Evolutionary conservation across 2,113 vertebrate genomes (phyloP).

Genomic region (Halcyon senegalensis): DNA sequence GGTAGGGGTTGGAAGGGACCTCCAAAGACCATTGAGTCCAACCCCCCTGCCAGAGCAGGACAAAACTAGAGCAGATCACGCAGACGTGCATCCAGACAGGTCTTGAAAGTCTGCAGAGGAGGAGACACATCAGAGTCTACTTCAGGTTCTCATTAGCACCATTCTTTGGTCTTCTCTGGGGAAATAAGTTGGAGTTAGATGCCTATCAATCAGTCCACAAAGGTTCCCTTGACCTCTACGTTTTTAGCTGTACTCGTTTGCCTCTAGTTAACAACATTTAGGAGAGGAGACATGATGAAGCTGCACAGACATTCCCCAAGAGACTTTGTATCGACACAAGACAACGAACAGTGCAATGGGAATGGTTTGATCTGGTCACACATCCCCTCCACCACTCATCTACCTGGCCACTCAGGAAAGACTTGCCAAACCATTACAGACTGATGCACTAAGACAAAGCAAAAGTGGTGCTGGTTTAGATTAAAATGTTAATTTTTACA

Average conservation of each 20-base stretch:
- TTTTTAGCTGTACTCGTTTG: neutral
- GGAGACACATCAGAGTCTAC: neutral
- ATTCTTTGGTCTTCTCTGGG: neutral
- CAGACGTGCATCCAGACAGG: no score
- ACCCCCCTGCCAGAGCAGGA: no score
- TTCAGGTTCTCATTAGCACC: neutral
- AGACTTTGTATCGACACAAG: no score
- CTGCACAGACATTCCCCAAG: neutral
- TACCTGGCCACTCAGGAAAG: neutral
- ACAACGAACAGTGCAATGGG: fast-evolving
- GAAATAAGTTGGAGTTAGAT: neutral
- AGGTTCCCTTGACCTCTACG: neutral
- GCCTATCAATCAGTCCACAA: neutral
- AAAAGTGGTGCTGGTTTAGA: neutral
- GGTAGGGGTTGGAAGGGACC: no score
- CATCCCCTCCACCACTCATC: neutral
- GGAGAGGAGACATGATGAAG: neutral
- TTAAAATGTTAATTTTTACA: neutral
- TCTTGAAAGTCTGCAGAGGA: no score
- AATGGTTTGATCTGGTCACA: fast-evolving
- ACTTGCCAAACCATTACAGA: neutral
- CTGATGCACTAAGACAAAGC: neutral
- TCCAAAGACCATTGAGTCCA: no score
- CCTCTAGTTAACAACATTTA: neutral
- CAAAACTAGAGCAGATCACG: no score